phyloP scores from a whole-genome alignment of 1,140 invertebrate genomes.

The Campoletis sonorensis region DNA sequence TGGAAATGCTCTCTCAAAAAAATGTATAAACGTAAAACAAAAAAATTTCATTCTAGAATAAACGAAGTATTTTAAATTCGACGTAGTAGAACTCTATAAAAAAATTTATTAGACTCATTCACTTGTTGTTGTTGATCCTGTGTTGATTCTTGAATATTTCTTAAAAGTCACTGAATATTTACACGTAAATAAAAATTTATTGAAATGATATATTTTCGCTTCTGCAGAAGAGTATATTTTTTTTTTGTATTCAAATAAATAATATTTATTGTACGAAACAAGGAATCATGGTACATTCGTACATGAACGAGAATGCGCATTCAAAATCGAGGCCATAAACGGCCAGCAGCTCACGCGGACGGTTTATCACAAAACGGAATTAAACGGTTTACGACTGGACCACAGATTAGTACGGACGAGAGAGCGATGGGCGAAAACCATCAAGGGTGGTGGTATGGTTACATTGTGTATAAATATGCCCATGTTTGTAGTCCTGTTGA shows the following conservation, averaged over 20 bases:
- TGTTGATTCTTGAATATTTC: too few species aligned
- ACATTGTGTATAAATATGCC: background rate
- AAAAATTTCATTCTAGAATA: too few species aligned
- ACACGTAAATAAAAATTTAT: background rate
- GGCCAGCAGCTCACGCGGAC: conserved; percentile 51
- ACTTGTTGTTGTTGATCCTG: too few species aligned
- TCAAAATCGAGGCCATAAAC: conserved; percentile 62
- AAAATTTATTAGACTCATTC: too few species aligned
- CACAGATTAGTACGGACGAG: conserved; percentile 74
- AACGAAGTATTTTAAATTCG: too few species aligned
- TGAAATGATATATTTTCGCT: too few species aligned
- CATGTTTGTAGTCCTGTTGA: too few species aligned
- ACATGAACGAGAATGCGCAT: background rate
- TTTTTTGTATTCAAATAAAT: conserved; percentile 62
- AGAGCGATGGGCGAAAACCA: conserved; percentile 66
- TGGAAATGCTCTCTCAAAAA: background rate
- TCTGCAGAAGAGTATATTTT: background rate
- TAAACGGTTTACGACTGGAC: conserved; percentile 76
- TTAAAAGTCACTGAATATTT: too few species aligned
- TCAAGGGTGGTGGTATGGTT: background rate
- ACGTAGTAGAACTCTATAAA: too few species aligned
- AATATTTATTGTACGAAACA: conserved; percentile 49
- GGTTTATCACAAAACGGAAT: conserved; percentile 76
- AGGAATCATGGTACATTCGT: conserved; percentile 57
- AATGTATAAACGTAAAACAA: too few species aligned